Base-by-base conservation (phyloP, 2,113 vertebrate genomes). In the Leucoraja erinaceus region DNA sequence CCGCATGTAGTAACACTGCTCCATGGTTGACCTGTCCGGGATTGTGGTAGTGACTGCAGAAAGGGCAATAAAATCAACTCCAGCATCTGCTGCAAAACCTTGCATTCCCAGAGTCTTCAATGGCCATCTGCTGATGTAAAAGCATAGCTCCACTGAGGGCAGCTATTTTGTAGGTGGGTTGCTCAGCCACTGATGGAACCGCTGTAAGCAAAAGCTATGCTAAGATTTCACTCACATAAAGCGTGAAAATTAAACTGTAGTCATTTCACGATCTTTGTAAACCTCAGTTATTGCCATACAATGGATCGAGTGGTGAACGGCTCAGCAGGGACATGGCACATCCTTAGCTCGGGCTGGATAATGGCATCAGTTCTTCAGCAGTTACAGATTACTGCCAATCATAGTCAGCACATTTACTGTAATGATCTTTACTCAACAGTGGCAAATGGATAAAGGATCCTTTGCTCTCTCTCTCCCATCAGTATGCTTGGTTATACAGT, bases 371-470 rank as follows among this genome's bases (percentile, higher is more conserved):
- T 91, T 72, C 90, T 91, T 91, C 59, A 72, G 90, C 68, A 91
- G 54, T 91, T 91, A 72, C 68, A 54, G 38, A 72, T 72, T 91
- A 91, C 68, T 91, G 66, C 90, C 68, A 91, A 91, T 91, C 66
- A 66, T 47, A 68, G 90, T 91, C 90, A 91, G 90, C 66, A 54
- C 90, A 91, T 91, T 91, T 91, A 70, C 90, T 91, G 72, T 91
- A 91, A 91, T 91, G 90, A 91, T 91, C 90, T 72, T 91, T 91
- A 68, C 68, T 91, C 68, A 91, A 91, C 90, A 91, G 66, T 74
- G 72, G 70, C 90, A 74, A 47, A 54, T 91, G 90, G 38, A 74
- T 25, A 91, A 47, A 47, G 88, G 63, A 91, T 38, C 90, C 70
- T 91, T 91, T 25, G 90, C 90, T 91, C 90, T 25, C 90, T 25